Percentiles rank a stretch among this genome's conserved stretches.
These are phyloP conservation scores for Takifugu bimaculatus DNA, from an alignment of 2,113 vertebrate genomes.

Conservation along the genomic window DNA sequence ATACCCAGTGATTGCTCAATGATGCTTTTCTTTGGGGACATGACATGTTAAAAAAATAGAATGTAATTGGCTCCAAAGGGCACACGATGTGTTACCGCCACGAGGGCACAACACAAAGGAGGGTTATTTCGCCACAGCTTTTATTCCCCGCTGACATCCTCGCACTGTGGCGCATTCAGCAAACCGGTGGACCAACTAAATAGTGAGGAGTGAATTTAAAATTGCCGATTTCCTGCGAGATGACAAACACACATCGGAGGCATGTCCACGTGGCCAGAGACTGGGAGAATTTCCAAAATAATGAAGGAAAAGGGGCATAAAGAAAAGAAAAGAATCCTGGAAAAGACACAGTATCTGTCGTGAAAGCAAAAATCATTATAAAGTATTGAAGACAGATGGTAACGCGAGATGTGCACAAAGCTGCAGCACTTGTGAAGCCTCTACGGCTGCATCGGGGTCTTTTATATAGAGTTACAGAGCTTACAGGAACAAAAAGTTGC, in stretches of 20 bases:
- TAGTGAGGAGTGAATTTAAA: constrained; percentile 30
- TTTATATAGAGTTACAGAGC: constrained; percentile 4
- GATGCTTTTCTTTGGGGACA: constrained; percentile 72
- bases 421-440: constrained; percentile 22
- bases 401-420: constrained; percentile 33
- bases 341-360: constrained; percentile 22
- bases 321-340: not conserved
- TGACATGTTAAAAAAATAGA: constrained; percentile 41
- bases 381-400: constrained; percentile 38
- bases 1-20: constrained; percentile 69
- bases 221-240: constrained; percentile 30
- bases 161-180: constrained; percentile 15
- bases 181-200: constrained; percentile 23
- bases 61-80: constrained; percentile 75
- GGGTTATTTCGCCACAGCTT: constrained; percentile 41
- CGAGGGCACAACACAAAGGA: constrained; percentile 44
- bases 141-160: constrained; percentile 29
- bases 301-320: not conserved
- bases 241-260: constrained; percentile 2
- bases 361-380: constrained; percentile 36
- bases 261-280: constrained; percentile 2
- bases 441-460: not conserved
- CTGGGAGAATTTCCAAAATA: constrained; percentile 14
- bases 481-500: constrained; percentile 15
- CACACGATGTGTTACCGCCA: constrained; percentile 54